Percentiles rank a stretch among this genome's conserved stretches.
phyloP scores from a whole-genome alignment of 2,888 invertebrate genomes.

The Atherix ibis region DNA sequence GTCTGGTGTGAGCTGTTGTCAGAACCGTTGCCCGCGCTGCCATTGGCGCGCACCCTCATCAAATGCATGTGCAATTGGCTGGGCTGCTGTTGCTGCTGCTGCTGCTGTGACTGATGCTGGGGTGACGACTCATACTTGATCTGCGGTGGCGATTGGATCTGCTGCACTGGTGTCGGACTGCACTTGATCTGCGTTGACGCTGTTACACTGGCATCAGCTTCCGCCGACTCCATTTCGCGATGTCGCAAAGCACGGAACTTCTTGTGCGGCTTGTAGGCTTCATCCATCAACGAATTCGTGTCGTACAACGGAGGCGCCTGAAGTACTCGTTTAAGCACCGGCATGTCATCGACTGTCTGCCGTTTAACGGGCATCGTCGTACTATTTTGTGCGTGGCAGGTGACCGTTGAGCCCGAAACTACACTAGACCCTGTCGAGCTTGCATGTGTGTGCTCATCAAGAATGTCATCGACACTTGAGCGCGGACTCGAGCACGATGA shows the following conservation, averaged over 20 bases:
- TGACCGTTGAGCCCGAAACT: no score
- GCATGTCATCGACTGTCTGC: constrained; percentile 73
- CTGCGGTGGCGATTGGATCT: constrained; percentile 11
- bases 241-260: constrained; percentile 75
- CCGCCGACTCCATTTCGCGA: constrained; percentile 62
- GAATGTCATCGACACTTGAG: constrained; percentile 66
- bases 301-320: constrained; percentile 86
- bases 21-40: constrained; percentile 35
- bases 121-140: constrained; percentile 18
- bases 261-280: constrained; percentile 90
- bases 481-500: constrained; percentile 76
- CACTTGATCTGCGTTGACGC: no score
- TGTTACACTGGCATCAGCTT: constrained; percentile 37
- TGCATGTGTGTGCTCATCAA: constrained; percentile 34
- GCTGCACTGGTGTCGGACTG: constrained; percentile 21
- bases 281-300: constrained; percentile 82
- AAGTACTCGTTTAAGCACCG: constrained; percentile 78
- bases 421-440: constrained; percentile 24
- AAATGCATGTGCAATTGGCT: constrained; percentile 37
- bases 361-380: constrained; percentile 24
- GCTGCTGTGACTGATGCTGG: constrained; percentile 13
- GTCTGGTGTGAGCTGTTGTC: constrained; percentile 18
- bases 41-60: no score
- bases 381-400: constrained; percentile 12
- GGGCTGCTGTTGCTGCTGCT: constrained; percentile 20